Base-by-base conservation (phyloP, 2,797 vertebrate species). In the Sebastes alutus region DNA sequence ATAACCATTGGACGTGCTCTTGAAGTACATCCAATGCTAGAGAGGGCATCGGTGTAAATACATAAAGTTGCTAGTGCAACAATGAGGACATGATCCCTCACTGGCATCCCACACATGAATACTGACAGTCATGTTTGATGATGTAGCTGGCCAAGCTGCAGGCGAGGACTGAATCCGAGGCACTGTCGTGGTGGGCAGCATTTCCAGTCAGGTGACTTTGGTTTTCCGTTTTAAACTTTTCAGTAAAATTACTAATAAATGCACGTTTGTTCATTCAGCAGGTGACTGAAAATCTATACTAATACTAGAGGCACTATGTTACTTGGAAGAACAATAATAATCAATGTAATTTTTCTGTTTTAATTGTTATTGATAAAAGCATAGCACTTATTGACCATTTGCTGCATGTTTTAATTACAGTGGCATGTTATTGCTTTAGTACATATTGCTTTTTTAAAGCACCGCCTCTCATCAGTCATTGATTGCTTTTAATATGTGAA, bases 361-460 rank as follows among this genome's bases (percentile, higher is more conserved):
- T 62, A 70, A 78, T 86, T 73, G 32, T 42, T 64, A 72, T 65
- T 76, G 72, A 77, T 73, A 4, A 49, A 65, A n/a, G 6, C 20
- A n/a, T 22, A 27, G 18, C 22, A 18, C 62, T n/a, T 60, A 56
- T 59, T 55, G 38, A 61, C 63, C 7, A 71, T 71, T 7, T 49
- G 30, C 18, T 14, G 13, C 56, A 38, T 56, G 23, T 61, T 78
- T 78, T 67, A 75, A 80, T 81, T 78, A 70, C 38, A 33, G 10
- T 27, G 16, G 23, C 20, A 20, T 75, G 12, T 69, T 32, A 30
- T 13, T 56, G 67, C 14, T 29, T 33, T 2, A 33, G 1, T 63
- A 25, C 32, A 65, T n/a, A 32, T 49, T 13, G 6, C 4, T 64
- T 18, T 72, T 67, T 49, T 9, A 18, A 71, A 64, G 25, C 55